Conservation (phyloP, 2,113 vertebrate genomes). For the Saccopteryx leptura region DNA sequence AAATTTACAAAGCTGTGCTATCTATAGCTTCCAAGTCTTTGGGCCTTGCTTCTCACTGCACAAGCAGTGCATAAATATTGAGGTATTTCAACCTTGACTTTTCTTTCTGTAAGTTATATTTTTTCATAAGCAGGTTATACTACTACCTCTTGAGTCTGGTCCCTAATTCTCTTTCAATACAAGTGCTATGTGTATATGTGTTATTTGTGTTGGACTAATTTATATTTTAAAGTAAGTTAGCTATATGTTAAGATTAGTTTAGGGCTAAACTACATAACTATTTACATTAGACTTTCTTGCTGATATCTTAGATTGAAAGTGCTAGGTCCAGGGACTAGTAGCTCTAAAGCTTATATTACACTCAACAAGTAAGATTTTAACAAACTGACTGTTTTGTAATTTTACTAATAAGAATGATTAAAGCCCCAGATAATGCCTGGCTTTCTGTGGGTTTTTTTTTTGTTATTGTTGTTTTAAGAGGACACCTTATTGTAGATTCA, state of each 20-base stretch:
- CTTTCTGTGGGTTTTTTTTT: background rate
- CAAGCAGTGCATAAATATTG: constrained; percentile 2
- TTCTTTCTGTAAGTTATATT: background rate
- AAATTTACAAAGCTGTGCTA: background rate
- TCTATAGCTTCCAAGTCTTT: constrained; percentile 1
- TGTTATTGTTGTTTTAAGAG: background rate
- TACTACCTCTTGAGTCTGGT: background rate
- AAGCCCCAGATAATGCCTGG: background rate
- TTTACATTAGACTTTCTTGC: background rate
- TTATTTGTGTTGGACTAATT: constrained; percentile 37
- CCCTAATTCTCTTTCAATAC: background rate
- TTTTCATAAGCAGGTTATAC: constrained; percentile 7
- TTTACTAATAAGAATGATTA: constrained; percentile 37
- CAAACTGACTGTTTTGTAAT: background rate
- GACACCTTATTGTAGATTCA: background rate
- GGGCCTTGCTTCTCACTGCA: constrained; percentile 16
- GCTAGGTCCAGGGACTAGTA: background rate
- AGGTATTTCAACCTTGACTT: constrained; percentile 11
- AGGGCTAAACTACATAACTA: background rate
- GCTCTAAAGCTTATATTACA: background rate
- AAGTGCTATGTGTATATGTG: background rate
- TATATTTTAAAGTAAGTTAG: background rate
- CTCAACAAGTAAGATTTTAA: constrained; percentile 13
- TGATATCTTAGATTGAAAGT: background rate
- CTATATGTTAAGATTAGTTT: background rate